Percentiles rank a stretch among this genome's conserved stretches.
phyloP scores from a whole-genome alignment of 2,113 vertebrate species.

The Prionailurus viverrinus region DNA sequence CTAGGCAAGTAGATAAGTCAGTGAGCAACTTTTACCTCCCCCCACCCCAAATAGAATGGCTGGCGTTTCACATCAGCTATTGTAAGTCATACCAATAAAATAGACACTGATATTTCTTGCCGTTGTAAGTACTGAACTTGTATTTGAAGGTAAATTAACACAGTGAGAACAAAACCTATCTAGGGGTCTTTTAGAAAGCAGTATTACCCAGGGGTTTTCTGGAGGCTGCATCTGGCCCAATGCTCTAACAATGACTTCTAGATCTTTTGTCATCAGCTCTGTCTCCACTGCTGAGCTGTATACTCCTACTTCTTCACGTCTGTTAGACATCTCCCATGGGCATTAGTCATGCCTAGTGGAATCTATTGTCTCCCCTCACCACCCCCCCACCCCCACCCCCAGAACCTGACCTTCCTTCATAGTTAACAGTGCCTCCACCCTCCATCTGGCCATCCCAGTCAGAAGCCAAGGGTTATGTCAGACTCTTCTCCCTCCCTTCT shows the following conservation, averaged over 20 bases:
- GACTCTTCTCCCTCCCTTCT: neutral
- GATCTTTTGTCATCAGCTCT: neutral
- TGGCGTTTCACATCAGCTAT: neutral
- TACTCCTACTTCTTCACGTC: neutral
- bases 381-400: neutral
- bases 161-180: neutral
- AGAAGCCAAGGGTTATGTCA: neutral
- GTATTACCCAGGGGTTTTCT: neutral
- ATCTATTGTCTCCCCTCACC: neutral
- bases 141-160: neutral
- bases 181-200: neutral
- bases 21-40: neutral
- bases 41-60: neutral
- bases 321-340: neutral
- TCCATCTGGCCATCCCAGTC: too few species aligned
- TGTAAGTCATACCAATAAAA: neutral
- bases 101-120: neutral
- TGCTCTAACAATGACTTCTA: neutral
- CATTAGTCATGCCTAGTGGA: neutral
- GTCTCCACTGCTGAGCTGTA: neutral
- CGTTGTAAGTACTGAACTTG: neutral
- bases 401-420: neutral
- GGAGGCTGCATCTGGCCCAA: neutral
- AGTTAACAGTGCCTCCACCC: neutral
- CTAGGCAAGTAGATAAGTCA: neutral